Percentiles rank a stretch among this genome's conserved stretches.
Conservation (phyloP, 2,888 invertebrate species). For the Ligdia adustata region DNA sequence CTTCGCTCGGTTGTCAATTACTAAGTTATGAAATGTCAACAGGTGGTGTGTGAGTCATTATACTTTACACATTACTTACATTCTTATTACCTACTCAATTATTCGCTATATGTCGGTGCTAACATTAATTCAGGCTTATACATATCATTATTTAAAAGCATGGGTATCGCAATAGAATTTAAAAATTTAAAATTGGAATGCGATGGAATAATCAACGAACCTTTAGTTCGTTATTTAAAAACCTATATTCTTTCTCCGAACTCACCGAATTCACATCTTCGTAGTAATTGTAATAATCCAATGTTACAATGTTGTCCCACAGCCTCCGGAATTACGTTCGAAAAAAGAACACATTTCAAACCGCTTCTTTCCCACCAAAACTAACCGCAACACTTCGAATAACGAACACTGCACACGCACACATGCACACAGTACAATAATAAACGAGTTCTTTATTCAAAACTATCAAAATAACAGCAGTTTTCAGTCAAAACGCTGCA, state of each 20-base stretch:
- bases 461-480: conserved; percentile 39
- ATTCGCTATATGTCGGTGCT: too few species aligned
- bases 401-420: conserved; percentile 28
- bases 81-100: too few species aligned
- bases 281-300: conserved; percentile 35
- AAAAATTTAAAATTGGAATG: too few species aligned
- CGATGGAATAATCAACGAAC: background rate
- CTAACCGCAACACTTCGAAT: conserved; percentile 31
- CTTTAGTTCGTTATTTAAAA: background rate
- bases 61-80: too few species aligned
- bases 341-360: conserved; percentile 25
- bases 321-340: conserved; percentile 17
- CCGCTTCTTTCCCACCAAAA: conserved; percentile 63
- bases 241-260: background rate
- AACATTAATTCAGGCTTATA: too few species aligned
- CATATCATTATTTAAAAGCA: too few species aligned
- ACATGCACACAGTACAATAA: conserved; percentile 33
- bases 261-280: conserved; percentile 41
- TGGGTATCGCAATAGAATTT: too few species aligned
- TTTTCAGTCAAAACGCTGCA: conserved; percentile 38
- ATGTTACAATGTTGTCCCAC: conserved; percentile 31
- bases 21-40: too few species aligned
- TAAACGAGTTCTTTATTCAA: conserved; percentile 29
- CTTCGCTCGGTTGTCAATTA: too few species aligned
- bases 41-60: too few species aligned